Conservation (phyloP, 2,888 invertebrate genomes). For the Cephus pygmeus region DNA sequence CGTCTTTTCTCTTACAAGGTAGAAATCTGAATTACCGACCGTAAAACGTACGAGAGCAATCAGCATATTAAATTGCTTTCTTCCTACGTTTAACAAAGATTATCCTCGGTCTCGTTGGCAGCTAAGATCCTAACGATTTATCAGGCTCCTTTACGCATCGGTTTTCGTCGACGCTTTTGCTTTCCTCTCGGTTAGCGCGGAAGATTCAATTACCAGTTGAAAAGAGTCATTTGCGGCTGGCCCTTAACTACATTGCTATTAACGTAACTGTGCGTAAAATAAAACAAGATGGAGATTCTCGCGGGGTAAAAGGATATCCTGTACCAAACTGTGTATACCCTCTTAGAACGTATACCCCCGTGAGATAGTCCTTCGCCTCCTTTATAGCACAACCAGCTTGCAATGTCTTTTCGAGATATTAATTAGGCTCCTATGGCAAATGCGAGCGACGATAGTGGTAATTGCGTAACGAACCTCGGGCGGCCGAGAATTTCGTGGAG, state of each 20-base stretch:
- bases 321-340: not conserved
- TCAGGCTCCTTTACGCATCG: not conserved
- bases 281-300: not conserved
- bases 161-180: not conserved
- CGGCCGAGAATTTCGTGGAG: not conserved
- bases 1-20: not conserved
- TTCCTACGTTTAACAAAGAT: not conserved
- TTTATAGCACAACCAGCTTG: not conserved
- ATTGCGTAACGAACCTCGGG: slow-evolving; percentile 10
- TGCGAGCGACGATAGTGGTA: not conserved
- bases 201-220: not conserved
- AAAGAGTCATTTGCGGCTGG: not conserved
- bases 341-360: not conserved
- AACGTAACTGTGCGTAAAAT: not conserved
- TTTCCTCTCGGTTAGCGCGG: not conserved
- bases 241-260: not conserved
- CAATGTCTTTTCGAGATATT: slow-evolving; percentile 3
- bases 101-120: not conserved
- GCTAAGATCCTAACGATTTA: not conserved
- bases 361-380: not conserved
- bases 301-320: not conserved
- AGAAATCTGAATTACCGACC: not conserved
- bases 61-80: slow-evolving; percentile 1
- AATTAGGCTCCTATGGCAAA: not conserved
- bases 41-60: not conserved